Conservation (phyloP, 2,797 vertebrate species). For the Fistularia tabacaria region DNA sequence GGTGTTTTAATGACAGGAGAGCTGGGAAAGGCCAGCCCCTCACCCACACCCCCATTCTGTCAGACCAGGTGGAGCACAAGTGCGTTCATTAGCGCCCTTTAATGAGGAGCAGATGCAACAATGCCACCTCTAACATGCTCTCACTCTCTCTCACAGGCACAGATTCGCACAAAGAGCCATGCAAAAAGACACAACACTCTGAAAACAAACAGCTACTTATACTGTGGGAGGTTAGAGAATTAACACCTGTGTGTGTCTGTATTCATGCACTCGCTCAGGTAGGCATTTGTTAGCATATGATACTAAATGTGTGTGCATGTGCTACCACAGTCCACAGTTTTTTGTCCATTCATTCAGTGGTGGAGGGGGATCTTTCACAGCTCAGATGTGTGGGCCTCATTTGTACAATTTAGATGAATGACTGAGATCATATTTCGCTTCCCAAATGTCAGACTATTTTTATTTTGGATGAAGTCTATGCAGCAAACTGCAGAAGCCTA, state of each 20-base stretch:
- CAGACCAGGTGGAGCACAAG: constrained; percentile 74
- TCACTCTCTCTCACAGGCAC: constrained; percentile 12
- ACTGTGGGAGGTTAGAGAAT: constrained; percentile 1
- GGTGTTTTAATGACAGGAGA: constrained; percentile 45
- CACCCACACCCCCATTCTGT: constrained; percentile 45
- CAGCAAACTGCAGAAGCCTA: constrained; percentile 19
- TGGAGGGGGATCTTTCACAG: constrained; percentile 43
- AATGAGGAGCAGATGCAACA: constrained; percentile 83
- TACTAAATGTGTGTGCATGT: constrained; percentile 4
- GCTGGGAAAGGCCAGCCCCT: constrained; percentile 56
- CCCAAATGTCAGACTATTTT: constrained; percentile 49
- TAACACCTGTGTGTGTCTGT: constrained; percentile 19
- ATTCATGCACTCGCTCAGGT: constrained; percentile 12
- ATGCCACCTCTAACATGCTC: constrained; percentile 45
- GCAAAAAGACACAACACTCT: constrained; percentile 6
- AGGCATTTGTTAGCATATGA: neutral
- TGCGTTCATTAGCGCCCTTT: constrained; percentile 80
- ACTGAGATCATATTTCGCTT: constrained; percentile 62
- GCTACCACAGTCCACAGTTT: constrained; percentile 15
- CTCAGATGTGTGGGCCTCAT: constrained; percentile 61
- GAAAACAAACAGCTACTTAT: constrained; percentile 21
- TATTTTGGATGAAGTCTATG: constrained; percentile 41
- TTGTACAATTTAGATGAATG: constrained; percentile 67
- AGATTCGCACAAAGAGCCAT: constrained; percentile 1
- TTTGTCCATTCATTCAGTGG: constrained; percentile 34